Percentiles rank a stretch among this genome's conserved stretches.
These are phyloP conservation scores for Drosophila auraria DNA, from an alignment of 1,140 invertebrate species.

Conservation along the genomic window DNA sequence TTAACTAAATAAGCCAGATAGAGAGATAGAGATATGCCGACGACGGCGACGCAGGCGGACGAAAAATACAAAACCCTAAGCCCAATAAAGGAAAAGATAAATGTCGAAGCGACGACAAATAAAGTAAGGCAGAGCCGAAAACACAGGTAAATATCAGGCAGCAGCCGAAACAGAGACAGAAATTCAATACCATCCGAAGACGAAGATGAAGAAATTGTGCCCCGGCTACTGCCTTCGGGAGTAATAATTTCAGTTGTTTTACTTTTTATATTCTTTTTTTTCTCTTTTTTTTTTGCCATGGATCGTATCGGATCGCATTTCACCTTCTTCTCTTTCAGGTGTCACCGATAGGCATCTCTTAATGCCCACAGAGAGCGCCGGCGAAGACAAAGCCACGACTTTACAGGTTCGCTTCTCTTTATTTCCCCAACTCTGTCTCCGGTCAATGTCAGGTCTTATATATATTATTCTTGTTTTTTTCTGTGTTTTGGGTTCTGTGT, in stretches of 20 bases:
- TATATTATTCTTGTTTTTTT: conserved; percentile 4
- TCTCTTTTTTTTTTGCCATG: conserved; percentile 45
- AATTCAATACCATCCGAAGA: conserved; percentile 40
- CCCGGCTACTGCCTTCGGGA: conserved; percentile 46
- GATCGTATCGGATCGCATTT: conserved; percentile 83
- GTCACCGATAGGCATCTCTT: conserved; percentile 84
- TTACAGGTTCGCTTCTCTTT: conserved; percentile 50
- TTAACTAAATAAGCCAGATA: conserved; percentile 83
- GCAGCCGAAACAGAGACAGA: conserved; percentile 40
- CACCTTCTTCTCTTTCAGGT: conserved; percentile 84
- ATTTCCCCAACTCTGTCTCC: conserved; percentile 34
- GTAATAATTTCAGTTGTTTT: conserved; percentile 73
- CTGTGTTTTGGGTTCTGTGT: conserved; percentile 4
- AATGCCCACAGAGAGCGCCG: conserved; percentile 68
- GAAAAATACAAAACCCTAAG: conserved; percentile 53
- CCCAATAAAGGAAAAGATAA: conserved; percentile 80
- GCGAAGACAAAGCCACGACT: conserved; percentile 69
- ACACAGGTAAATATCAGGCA: conserved; percentile 47
- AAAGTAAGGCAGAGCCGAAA: conserved; percentile 25
- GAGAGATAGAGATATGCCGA: conserved; percentile 73
- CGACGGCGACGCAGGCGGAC: conserved; percentile 13
- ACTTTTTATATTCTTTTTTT: conserved; percentile 15
- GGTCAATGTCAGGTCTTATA: conserved; percentile 38
- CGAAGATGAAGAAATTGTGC: conserved; percentile 49
- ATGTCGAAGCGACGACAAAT: conserved; percentile 65